These are phyloP conservation scores for Lasaia peninsularis DNA, from an alignment of 1,140 invertebrate species.

Conservation along the genomic window DNA sequence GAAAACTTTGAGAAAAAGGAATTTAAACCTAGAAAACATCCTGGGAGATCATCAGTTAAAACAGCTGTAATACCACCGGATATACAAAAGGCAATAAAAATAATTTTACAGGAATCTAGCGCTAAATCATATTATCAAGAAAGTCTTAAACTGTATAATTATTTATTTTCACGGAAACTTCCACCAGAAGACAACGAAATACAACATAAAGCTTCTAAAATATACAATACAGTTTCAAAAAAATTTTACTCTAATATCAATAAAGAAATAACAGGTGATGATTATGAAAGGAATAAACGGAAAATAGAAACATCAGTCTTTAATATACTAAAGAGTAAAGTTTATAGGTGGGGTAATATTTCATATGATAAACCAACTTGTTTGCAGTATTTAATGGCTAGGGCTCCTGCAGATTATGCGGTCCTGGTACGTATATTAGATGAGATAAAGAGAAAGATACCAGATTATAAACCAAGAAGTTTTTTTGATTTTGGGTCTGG, in stretches of 20 bases:
- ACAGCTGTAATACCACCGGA: constrained; percentile 78
- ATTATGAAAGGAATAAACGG: constrained; percentile 46
- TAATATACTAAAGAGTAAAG: constrained; percentile 76
- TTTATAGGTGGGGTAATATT: constrained; percentile 86
- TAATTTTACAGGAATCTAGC: constrained; percentile 77
- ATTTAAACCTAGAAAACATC: constrained; percentile 83
- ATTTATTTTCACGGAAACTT: constrained; percentile 79
- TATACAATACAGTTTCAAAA: constrained; percentile 51
- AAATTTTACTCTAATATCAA: constrained; percentile 49
- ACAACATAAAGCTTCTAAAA: constrained; percentile 55
- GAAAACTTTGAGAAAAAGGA: constrained; percentile 77
- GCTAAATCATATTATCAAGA: constrained; percentile 75
- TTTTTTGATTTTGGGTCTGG: constrained; percentile 96
- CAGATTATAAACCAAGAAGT: constrained; percentile 84
- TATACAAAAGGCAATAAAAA: constrained; percentile 76
- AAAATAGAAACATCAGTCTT: constrained; percentile 63
- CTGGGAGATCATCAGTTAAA: constrained; percentile 78
- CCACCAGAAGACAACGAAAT: constrained; percentile 80
- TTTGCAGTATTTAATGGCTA: constrained; percentile 83
- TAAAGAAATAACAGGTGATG: constrained; percentile 46
- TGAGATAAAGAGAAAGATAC: constrained; percentile 83
- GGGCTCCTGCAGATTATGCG: constrained; percentile 87
- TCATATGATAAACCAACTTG: constrained; percentile 81
- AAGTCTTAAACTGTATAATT: constrained; percentile 76
- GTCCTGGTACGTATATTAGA: constrained; percentile 83